These are phyloP conservation scores for Phrynocephalus guinanensis DNA, from an alignment of 2,797 vertebrate genomes.

Conservation along the genomic window DNA sequence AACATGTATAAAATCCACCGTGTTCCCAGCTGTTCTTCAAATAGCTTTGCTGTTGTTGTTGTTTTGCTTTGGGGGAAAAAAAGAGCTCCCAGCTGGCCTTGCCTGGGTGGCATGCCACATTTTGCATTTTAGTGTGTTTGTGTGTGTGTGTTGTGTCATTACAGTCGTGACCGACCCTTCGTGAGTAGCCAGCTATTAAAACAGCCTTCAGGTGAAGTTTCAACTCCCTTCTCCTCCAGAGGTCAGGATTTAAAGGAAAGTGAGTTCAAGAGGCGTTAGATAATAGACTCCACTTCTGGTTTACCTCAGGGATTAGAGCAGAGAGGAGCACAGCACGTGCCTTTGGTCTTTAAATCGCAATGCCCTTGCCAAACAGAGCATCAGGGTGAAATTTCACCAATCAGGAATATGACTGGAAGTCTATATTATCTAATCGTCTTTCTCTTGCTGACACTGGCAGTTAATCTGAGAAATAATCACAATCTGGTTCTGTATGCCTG, in stretches of 20 bases:
- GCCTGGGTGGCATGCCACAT: not conserved
- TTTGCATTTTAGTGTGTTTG: not conserved
- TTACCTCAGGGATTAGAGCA: constrained; percentile 30
- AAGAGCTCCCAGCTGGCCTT: not conserved
- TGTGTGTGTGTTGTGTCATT: too few species aligned
- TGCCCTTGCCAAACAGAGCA: constrained; percentile 22
- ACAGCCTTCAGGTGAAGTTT: constrained; percentile 14
- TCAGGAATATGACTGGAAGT: constrained; percentile 21
- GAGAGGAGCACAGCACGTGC: not conserved
- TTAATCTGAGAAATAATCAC: constrained; percentile 36
- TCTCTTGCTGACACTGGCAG: constrained; percentile 7
- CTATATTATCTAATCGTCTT: constrained; percentile 9
- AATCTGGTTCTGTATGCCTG: constrained; percentile 3
- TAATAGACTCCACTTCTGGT: not conserved
- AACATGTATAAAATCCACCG: not conserved
- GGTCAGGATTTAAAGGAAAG: not conserved
- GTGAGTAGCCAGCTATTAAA: not conserved
- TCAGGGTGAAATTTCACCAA: constrained; percentile 11
- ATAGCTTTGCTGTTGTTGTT: too few species aligned
- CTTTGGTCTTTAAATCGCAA: constrained; percentile 18
- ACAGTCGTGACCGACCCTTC: too few species aligned
- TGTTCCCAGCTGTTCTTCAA: not conserved
- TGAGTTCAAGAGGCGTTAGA: not conserved
- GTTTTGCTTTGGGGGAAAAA: not conserved
- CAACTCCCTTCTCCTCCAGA: not conserved